Base-by-base conservation (phyloP, 53 echinoderm and acorn worm genomes). In the Hippasteria phrygiana region DNA sequence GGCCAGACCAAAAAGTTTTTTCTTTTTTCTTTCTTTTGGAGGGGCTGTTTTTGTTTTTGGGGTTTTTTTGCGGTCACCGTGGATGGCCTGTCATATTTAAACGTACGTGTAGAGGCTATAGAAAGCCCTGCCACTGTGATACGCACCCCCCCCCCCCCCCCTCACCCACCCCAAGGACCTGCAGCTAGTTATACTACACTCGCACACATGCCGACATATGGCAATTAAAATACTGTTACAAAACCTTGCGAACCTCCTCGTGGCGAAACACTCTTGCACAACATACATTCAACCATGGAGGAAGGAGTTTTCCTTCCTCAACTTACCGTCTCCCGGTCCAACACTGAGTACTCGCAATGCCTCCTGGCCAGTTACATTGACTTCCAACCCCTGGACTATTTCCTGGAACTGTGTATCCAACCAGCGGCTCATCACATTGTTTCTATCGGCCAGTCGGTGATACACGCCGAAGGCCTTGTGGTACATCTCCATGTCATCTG, bases 271-370 rank as follows among this genome's bases (percentile, higher is more conserved):
- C 48, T 10, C 8, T 14, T 14, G 14, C 14, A 48, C 48, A 10
- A 48, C 48, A 14, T 10, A 48, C 14, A 48, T 10, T 48, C 13
- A 74, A n/a, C n/a, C n/a, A n/a, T n/a, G n/a, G n/a, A n/a, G n/a
- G n/a, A n/a, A n/a, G n/a, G n/a, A n/a, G n/a, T n/a, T n/a, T n/a
- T n/a, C n/a, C 14, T 12, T n/a, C 6, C 46, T 40, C 74, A 74
- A 74, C 77, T 18, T 77, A 77, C 77, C 77, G 18, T 77, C 77
- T 53, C 77, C 77, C 17, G 77, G 77, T 14, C 77, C 77, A 29
- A 77, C 50, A 51, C 54, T 77, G 0, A 77, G 77, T 10, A 77
- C 54, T 29, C 51, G 47, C 77, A 53, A 22, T 3, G 45, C 40
- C 45, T 74, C 74, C 13, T 43, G 37, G 43, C 28, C 42, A 27